phyloP scores from a whole-genome alignment of 2,888 invertebrate species.

The Agrochola lychnidis region DNA sequence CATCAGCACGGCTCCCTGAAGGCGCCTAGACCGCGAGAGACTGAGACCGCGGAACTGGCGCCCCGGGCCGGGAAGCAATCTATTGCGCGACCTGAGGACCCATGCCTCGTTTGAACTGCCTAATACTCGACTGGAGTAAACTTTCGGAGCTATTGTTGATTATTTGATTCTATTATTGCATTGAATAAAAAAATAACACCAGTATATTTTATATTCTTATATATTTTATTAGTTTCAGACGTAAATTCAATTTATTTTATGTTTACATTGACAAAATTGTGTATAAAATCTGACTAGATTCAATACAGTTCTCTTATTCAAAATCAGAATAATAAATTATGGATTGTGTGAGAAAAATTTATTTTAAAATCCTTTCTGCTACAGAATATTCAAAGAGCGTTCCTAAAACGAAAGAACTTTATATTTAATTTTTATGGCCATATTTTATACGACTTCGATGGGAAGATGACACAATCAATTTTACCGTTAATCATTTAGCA shows the following conservation, averaged over 20 bases:
- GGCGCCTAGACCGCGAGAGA: conserved; percentile 52
- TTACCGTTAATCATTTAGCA: conserved; percentile 35
- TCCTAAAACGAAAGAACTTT: conserved; percentile 5
- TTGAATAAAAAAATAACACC: too few relatives aligned
- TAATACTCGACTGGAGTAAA: conserved; percentile 13
- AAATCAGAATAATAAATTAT: conserved; percentile 31
- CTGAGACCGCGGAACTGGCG: conserved; percentile 64
- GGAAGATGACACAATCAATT: conserved; percentile 48
- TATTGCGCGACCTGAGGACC: conserved; percentile 64
- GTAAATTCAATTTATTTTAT: background rate
- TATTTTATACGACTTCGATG: conserved; percentile 39
- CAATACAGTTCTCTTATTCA: background rate
- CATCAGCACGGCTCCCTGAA: conserved; percentile 67
- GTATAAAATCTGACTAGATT: background rate
- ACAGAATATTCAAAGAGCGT: conserved; percentile 27
- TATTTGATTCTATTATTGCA: too few relatives aligned
- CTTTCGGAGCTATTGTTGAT: background rate
- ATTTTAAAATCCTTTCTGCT: conserved; percentile 6
- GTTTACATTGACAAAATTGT: background rate
- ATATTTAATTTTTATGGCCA: conserved; percentile 28
- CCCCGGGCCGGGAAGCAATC: conserved; percentile 75
- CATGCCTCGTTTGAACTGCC: conserved; percentile 66
- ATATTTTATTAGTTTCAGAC: background rate
- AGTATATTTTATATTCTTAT: background rate
- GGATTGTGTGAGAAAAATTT: background rate